Base-by-base conservation (phyloP, 2,888 invertebrate genomes). In the Athripsodes cinereus region DNA sequence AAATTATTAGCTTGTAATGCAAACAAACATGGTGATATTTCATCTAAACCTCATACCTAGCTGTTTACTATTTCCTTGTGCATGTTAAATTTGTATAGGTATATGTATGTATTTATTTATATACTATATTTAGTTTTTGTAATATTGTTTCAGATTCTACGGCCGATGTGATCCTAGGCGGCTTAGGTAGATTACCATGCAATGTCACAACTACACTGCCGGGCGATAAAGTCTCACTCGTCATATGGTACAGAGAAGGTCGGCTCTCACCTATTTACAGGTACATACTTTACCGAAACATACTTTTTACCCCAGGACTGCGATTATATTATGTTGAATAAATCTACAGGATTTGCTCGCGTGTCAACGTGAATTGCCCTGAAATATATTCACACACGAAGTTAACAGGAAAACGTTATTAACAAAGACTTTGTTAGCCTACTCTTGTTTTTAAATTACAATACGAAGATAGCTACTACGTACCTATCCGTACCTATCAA, bases 211-310 rank as follows among this genome's bases (percentile, higher is more conserved):
- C 82, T 18, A 75, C 81, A 16, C 68, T 79, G 52, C 68, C 74
- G 10, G 80, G 78, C 56, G 84, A 84, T 72, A 79, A 78, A 68
- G 80, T 82, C 65, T 76, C 79, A 67, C 77, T 83, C 66, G 82
- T 83, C 68, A 82, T 84, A 66, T 84, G 84, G 84, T 83, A 80
- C 72, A 82, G 82, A 69, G 81, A 82, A 64, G 78, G 76, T 35
- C 71, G 75, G 60, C 75, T 76, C 55, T 72, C 75, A 35, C 82
- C 83, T 58, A 83, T 83, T 68, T 84, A 83, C 74, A 82, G 81
- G 83, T 82, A 74, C 13, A 3, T 18, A 44, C 44, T 11, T n/a
- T 44, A 44, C n/a, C 16, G 11, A 44, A 44, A 44, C 5, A 44
- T 18, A 44, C 13, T 16, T 6, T 18, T 44, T 44, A 16, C 44